These are phyloP conservation scores for Myopa tessellatipennis DNA, from an alignment of 2,888 invertebrate species.

Conservation along the genomic window DNA sequence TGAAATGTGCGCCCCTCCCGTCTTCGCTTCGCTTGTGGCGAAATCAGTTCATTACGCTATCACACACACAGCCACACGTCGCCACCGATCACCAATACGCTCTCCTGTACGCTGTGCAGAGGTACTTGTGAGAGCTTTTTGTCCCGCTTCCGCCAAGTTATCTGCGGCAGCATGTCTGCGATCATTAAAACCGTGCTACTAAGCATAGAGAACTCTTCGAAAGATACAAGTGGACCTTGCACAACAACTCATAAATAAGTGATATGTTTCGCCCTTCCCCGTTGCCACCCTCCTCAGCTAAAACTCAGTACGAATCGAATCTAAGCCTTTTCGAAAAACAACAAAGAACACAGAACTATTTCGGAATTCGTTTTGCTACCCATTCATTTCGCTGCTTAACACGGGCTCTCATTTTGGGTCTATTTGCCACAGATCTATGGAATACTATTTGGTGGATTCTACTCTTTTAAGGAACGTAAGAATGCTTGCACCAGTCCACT, in stretches of 20 bases:
- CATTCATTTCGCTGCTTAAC: not conserved
- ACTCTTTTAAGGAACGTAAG: not conserved
- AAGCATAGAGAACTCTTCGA: constrained; percentile 28
- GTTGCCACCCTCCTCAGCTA: not conserved
- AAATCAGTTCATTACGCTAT: constrained; percentile 24
- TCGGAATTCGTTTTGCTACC: not conserved
- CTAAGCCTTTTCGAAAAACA: not conserved
- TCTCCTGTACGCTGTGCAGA: not conserved
- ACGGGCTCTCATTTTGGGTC: not conserved
- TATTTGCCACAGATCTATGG: not conserved
- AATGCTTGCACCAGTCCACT: not conserved
- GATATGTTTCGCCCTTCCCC: not conserved
- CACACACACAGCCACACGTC: not conserved
- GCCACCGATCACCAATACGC: constrained; percentile 2
- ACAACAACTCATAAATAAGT: constrained; percentile 34
- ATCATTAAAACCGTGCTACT: constrained; percentile 30
- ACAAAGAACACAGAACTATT: not conserved
- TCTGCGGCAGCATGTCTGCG: constrained; percentile 9
- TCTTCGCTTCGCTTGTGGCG: not conserved
- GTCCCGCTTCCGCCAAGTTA: constrained; percentile 14
- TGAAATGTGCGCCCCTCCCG: not conserved
- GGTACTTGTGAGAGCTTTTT: not conserved
- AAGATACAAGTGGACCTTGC: constrained; percentile 32
- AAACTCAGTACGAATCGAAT: not conserved
- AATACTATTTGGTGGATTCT: not conserved